Percentiles rank a stretch among this genome's conserved stretches.
These are phyloP conservation scores for Hyposoter dolosus DNA, from an alignment of 2,888 invertebrate genomes.

Conservation along the genomic window DNA sequence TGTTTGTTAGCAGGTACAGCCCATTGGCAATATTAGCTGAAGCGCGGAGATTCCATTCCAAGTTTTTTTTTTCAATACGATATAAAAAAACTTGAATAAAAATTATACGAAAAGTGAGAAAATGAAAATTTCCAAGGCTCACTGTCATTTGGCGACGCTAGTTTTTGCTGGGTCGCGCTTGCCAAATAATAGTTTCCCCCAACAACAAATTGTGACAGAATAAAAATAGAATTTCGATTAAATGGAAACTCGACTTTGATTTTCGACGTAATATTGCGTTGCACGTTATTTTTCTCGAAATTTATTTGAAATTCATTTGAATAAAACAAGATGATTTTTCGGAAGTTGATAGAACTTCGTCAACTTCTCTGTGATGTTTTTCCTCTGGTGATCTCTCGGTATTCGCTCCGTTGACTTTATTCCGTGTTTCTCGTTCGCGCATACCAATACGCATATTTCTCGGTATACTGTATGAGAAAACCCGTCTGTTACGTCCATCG, in stretches of 20 bases:
- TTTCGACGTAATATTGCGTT: background rate
- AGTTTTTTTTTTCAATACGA: background rate
- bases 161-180: background rate
- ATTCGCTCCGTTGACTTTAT: constrained; percentile 56
- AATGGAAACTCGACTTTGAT: background rate
- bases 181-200: background rate
- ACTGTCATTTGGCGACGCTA: background rate
- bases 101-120: background rate
- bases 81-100: background rate
- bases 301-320: constrained; percentile 15
- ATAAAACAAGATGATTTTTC: constrained; percentile 24
- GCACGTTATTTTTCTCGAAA: background rate
- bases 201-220: background rate
- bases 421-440: constrained; percentile 48
- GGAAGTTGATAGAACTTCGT: constrained; percentile 27
- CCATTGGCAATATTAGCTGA: background rate
- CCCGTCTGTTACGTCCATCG: constrained; percentile 80
- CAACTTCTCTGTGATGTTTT: constrained; percentile 32
- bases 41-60: background rate
- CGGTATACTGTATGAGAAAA: constrained; percentile 77
- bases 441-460: constrained; percentile 53
- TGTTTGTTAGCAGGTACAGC: constrained; percentile 23
- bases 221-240: background rate
- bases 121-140: background rate
- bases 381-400: constrained; percentile 13